Evolutionary conservation across 2,888 invertebrate species (phyloP).

Genomic region (Drosophila neonasuta): DNA sequence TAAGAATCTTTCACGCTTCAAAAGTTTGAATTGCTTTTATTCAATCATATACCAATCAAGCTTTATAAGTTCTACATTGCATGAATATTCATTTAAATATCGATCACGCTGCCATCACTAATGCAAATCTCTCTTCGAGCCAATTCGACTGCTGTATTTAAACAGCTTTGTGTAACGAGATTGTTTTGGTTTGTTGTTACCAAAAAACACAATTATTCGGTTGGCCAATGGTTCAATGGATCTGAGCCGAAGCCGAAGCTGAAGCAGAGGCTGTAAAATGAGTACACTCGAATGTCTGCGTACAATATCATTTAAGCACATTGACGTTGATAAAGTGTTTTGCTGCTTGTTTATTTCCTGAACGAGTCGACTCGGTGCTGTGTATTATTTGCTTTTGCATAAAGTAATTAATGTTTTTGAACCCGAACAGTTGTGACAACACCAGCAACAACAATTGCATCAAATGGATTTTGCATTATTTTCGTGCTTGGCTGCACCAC

Average conservation of each 20-base stretch:
- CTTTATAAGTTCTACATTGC: not conserved
- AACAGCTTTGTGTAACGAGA: constrained; percentile 52
- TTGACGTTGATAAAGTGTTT: constrained; percentile 69
- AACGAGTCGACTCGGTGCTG: constrained; percentile 11
- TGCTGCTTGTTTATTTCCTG: constrained; percentile 56
- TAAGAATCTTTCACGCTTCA: not conserved
- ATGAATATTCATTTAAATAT: constrained; percentile 5
- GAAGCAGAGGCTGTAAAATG: not conserved
- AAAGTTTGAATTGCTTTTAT: not conserved
- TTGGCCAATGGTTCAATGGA: constrained; percentile 49
- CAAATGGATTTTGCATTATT: constrained; percentile 22
- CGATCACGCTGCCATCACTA: constrained; percentile 35
- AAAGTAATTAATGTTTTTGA: constrained; percentile 50
- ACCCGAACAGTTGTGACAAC: constrained; percentile 38
- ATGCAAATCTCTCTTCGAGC: constrained; percentile 17
- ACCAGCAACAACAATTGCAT: constrained; percentile 18
- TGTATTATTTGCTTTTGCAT: constrained; percentile 48
- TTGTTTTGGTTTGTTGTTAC: constrained; percentile 37
- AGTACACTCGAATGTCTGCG: constrained; percentile 35
- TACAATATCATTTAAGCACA: constrained; percentile 53
- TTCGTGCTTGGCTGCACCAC: constrained; percentile 49
- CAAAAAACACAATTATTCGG: constrained; percentile 51
- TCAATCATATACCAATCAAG: constrained; percentile 11
- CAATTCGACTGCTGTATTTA: constrained; percentile 26
- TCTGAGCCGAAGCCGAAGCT: constrained; percentile 14